These are phyloP conservation scores for Pangasianodon gigas DNA, from an alignment of 2,113 vertebrate genomes.

Conservation along the genomic window DNA sequence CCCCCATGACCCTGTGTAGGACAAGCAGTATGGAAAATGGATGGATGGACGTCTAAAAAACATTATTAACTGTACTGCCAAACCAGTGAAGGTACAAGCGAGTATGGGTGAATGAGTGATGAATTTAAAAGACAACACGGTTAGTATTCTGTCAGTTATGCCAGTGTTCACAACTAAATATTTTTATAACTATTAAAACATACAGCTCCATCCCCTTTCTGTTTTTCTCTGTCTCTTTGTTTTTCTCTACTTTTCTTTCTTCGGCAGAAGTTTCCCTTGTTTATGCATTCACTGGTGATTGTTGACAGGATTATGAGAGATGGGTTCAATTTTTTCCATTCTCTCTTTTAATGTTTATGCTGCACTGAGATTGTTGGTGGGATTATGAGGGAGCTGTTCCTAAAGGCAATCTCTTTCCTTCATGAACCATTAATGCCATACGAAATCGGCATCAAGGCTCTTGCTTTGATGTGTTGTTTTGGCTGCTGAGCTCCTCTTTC, in stretches of 20 bases:
- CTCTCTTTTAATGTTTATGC: constrained; percentile 80
- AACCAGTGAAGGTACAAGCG: not conserved
- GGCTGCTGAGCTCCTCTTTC: constrained; percentile 48
- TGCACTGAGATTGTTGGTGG: constrained; percentile 87
- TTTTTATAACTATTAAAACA: not conserved
- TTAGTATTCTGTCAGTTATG: not conserved
- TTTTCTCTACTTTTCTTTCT: constrained; percentile 63
- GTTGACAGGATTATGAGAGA: constrained; percentile 84
- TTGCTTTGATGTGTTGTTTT: constrained; percentile 55
- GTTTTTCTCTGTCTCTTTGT: not conserved
- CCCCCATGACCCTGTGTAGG: too few species aligned
- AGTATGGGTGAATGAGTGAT: not conserved
- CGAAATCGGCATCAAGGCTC: constrained; percentile 52
- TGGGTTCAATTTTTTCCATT: constrained; percentile 79
- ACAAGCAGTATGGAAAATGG: too few species aligned
- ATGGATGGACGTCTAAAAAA: too few species aligned
- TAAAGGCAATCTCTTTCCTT: constrained; percentile 51
- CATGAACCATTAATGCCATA: constrained; percentile 57
- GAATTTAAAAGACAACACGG: not conserved
- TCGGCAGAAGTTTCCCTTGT: constrained; percentile 81
- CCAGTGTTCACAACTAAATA: not conserved
- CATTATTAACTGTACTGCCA: not conserved
- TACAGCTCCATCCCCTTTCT: not conserved
- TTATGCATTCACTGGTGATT: constrained; percentile 86
- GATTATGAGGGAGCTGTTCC: constrained; percentile 78